These are phyloP conservation scores for Limnephilus marmoratus DNA, from an alignment of 2,888 invertebrate species.

Conservation along the genomic window DNA sequence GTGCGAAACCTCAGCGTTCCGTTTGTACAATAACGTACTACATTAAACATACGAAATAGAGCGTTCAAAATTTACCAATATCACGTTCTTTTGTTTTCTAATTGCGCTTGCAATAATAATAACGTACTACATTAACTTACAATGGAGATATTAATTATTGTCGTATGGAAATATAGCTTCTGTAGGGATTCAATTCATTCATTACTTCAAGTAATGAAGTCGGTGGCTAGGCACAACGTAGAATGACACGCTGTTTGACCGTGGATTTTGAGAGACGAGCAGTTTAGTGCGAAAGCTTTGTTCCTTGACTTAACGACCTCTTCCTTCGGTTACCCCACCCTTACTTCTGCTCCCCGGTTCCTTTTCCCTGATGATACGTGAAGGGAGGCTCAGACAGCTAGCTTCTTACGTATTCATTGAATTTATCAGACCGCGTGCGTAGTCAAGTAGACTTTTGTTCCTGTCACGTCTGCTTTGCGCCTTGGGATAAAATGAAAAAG, in stretches of 20 bases:
- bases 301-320: slow-evolving; percentile 25
- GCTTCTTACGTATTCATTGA: slow-evolving; percentile 55
- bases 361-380: slow-evolving; percentile 18
- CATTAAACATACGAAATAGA: background rate
- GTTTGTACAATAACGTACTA: background rate
- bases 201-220: background rate
- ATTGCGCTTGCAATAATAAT: background rate
- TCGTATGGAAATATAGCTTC: background rate
- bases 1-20: background rate
- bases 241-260: background rate
- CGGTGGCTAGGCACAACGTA: background rate
- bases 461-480: slow-evolving; percentile 45
- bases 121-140: background rate
- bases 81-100: background rate
- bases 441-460: slow-evolving; percentile 50
- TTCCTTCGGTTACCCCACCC: slow-evolving; percentile 5
- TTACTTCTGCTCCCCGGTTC: background rate
- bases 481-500: slow-evolving; percentile 49
- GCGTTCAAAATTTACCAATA: background rate
- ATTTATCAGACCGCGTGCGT: slow-evolving; percentile 47
- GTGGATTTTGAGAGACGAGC: background rate
- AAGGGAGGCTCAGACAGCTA: slow-evolving; percentile 3
- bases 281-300: background rate
- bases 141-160: background rate
- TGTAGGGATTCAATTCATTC: background rate